Evolutionary conservation across 2,797 vertebrate species (phyloP).

Genomic region (Chrosomus eos): DNA sequence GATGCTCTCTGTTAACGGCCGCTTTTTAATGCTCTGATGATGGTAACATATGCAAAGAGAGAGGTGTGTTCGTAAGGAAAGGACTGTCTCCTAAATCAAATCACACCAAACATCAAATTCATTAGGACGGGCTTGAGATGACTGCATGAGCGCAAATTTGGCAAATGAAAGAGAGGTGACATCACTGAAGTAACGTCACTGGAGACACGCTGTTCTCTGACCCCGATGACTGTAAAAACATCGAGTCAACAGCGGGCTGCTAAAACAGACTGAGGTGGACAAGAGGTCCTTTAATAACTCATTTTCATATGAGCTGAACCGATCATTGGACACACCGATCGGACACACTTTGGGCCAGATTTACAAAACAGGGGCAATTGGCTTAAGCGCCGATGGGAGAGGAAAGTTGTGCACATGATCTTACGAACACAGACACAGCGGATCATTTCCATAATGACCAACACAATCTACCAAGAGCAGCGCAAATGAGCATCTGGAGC

Average conservation of each 20-base stretch:
- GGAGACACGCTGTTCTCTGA: background rate
- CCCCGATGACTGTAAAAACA: slow-evolving; percentile 8
- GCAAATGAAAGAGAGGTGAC: slow-evolving; percentile 54
- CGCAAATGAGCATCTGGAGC: no score
- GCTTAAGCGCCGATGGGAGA: no score
- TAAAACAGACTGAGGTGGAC: background rate
- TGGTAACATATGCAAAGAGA: slow-evolving; percentile 67
- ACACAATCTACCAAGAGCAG: no score
- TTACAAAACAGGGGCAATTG: no score
- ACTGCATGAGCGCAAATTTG: slow-evolving; percentile 33
- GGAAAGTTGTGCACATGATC: no score
- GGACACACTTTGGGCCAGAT: no score
- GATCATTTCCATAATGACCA: no score
- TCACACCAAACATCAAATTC: slow-evolving; percentile 44
- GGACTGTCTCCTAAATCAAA: slow-evolving; percentile 40
- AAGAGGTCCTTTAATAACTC: background rate
- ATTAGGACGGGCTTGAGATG: slow-evolving; percentile 48
- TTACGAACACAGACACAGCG: no score
- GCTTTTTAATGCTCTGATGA: slow-evolving; percentile 66
- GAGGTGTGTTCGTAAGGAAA: slow-evolving; percentile 58
- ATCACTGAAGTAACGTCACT: slow-evolving; percentile 34
- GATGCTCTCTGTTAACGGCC: slow-evolving; percentile 62
- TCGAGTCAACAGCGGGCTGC: background rate
- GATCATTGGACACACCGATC: background rate
- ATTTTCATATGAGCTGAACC: background rate